Evolutionary conservation across 2,888 invertebrate species (phyloP).

Genomic region (Uropetala carovei): DNA sequence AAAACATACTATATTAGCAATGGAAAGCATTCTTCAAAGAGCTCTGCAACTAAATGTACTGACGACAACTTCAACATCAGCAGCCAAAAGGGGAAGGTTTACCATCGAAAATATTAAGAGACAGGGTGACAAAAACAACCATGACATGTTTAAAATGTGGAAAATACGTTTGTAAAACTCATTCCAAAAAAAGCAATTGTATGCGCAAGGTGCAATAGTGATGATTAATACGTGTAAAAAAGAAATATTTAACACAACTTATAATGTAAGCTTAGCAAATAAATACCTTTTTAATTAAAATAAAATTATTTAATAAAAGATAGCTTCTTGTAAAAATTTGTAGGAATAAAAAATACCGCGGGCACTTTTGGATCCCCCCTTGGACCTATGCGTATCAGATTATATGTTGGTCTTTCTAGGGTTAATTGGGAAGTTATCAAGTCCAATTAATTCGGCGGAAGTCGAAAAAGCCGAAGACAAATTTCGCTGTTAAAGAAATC

Average conservation of each 20-base stretch:
- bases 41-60: neutral
- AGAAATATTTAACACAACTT: too few species aligned
- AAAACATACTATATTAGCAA: neutral
- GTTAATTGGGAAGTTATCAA: slow-evolving; percentile 8
- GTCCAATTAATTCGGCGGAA: too few species aligned
- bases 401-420: too few species aligned
- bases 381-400: too few species aligned
- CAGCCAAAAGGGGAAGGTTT: neutral
- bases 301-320: too few species aligned
- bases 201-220: neutral
- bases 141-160: neutral
- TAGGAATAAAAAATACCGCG: too few species aligned
- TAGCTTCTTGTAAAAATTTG: too few species aligned
- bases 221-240: neutral
- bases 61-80: neutral
- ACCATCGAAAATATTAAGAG: neutral
- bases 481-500: too few species aligned
- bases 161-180: neutral
- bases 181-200: neutral
- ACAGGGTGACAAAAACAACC: slow-evolving; percentile 5
- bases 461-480: too few species aligned
- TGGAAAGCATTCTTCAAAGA: slow-evolving; percentile 19
- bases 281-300: too few species aligned
- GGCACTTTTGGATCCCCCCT: too few species aligned
- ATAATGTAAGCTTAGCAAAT: too few species aligned